A percentile compares a stretch with the other conserved stretches of the same genome.
Conservation (phyloP, 2,113 vertebrate species). For the Genyomyrus donnyi region DNA sequence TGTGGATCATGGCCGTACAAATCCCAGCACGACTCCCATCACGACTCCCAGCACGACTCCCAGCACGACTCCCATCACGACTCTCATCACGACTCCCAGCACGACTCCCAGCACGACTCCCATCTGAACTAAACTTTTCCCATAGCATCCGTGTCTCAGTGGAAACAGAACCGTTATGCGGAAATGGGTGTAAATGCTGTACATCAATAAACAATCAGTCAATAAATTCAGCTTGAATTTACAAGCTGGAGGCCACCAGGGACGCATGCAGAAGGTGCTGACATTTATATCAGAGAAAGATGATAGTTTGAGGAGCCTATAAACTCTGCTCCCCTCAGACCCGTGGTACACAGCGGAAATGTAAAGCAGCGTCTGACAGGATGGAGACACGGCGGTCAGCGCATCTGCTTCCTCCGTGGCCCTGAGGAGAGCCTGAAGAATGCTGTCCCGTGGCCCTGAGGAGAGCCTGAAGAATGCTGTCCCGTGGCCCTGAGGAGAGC, state of each 20-base stretch:
- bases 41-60: neutral
- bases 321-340: neutral
- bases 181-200: neutral
- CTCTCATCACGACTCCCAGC: neutral
- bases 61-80: neutral
- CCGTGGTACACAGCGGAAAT: neutral
- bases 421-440: neutral
- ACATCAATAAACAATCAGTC: neutral
- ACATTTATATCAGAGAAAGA: neutral
- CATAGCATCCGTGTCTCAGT: neutral
- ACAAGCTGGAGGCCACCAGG: neutral
- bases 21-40: neutral
- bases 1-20: neutral
- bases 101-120: neutral
- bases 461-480: neutral
- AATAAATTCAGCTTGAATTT: neutral
- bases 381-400: neutral
- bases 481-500: neutral
- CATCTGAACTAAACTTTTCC: neutral
- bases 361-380: neutral
- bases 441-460: neutral
- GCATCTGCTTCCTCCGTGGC: neutral
- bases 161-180: neutral
- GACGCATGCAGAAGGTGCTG: neutral
- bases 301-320: neutral